Conservation (phyloP, 1,140 invertebrate species). For the Drosophila rufa region DNA sequence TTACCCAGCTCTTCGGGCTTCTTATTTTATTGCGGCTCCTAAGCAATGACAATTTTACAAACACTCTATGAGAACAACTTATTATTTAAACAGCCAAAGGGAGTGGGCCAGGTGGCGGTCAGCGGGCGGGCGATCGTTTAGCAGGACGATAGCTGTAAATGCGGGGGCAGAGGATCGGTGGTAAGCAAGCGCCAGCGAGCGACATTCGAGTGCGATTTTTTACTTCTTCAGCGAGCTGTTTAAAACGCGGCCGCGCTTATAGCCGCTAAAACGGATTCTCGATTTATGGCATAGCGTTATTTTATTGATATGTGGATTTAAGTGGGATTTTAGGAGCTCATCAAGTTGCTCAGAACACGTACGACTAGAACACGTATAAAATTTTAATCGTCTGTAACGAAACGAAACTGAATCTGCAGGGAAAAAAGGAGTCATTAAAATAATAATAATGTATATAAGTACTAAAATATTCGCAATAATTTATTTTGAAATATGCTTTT, state of each 20-base stretch:
- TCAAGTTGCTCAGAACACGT: conserved; percentile 13
- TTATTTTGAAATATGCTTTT: no score
- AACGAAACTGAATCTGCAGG: no score
- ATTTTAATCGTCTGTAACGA: background rate
- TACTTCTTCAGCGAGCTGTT: conserved; percentile 22
- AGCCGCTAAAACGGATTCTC: conserved; percentile 27
- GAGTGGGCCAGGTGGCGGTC: conserved; percentile 16
- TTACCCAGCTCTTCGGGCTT: background rate
- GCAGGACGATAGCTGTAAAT: conserved; percentile 51
- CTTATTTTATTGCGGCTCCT: conserved; percentile 46
- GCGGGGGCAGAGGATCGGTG: conserved; percentile 12
- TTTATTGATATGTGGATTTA: conserved; percentile 29
- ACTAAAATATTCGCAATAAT: background rate
- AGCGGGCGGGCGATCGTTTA: conserved; percentile 29
- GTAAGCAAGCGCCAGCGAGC: conserved; percentile 63
- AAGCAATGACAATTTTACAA: conserved; percentile 80
- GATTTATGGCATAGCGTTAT: conserved; percentile 33
- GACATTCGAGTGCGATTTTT: conserved; percentile 50
- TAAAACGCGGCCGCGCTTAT: conserved; percentile 47
- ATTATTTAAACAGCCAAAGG: conserved; percentile 54
- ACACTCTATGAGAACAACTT: conserved; percentile 60
- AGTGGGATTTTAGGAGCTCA: conserved; percentile 20
- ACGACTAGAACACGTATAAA: conserved; percentile 2
- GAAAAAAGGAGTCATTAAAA: background rate
- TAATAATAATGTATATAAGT: background rate